phyloP scores from a whole-genome alignment of 2,888 invertebrate genomes.

The Ennomos erosarius region DNA sequence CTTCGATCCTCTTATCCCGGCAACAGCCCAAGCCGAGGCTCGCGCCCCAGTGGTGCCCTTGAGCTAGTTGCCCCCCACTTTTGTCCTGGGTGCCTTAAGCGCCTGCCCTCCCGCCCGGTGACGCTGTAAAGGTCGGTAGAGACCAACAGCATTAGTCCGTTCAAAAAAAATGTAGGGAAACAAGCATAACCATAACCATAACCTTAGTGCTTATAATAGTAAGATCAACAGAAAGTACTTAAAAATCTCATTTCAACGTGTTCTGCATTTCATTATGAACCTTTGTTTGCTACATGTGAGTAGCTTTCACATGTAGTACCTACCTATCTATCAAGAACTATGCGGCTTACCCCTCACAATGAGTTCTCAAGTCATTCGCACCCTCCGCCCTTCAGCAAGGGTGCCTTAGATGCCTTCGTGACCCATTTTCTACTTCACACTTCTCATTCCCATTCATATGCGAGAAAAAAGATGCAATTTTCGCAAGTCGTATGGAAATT shows the following conservation, averaged over 20 bases:
- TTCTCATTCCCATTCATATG: constrained; percentile 49
- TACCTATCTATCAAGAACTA: constrained; percentile 38
- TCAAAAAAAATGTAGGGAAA: too few species aligned
- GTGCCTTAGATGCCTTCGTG: constrained; percentile 57
- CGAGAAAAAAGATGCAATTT: constrained; percentile 39
- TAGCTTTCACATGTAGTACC: constrained; percentile 24
- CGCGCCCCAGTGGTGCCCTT: too few species aligned
- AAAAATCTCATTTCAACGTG: not conserved
- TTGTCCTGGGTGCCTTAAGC: too few species aligned
- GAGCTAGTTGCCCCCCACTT: too few species aligned
- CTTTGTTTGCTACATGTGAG: constrained; percentile 25
- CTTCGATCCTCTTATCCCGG: too few species aligned
- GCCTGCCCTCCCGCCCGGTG: too few species aligned
- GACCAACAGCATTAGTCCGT: too few species aligned
- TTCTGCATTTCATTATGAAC: constrained; percentile 1
- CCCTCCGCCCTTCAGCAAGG: constrained; percentile 46
- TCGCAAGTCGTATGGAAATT: constrained; percentile 34
- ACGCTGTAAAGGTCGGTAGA: too few species aligned
- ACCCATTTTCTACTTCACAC: constrained; percentile 64
- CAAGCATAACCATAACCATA: too few species aligned
- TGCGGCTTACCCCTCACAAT: constrained; percentile 35
- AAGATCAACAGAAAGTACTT: too few species aligned
- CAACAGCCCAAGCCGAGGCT: too few species aligned
- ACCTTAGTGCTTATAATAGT: too few species aligned
- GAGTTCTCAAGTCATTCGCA: constrained; percentile 45